phyloP scores from a whole-genome alignment of 2,888 invertebrate genomes.

The Platycheirus albimanus region DNA sequence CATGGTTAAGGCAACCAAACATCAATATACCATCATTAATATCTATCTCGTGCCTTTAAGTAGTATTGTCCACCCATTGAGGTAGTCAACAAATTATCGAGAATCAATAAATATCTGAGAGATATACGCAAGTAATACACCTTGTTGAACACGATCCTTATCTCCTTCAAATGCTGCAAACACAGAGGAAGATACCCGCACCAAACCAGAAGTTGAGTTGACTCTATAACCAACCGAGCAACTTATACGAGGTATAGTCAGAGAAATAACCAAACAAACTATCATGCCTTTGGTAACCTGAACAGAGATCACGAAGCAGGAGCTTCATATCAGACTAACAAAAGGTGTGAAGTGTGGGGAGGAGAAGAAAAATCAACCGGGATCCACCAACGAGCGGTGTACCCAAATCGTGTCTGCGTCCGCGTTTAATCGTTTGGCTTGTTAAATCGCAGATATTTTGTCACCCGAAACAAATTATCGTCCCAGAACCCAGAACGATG shows the following conservation, averaged over 20 bases:
- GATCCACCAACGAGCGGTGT: conserved; percentile 26
- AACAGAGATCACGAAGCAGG: conserved; percentile 22
- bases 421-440: conserved; percentile 73
- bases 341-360: background rate
- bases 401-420: conserved; percentile 70
- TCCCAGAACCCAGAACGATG: conserved; percentile 26
- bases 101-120: conserved; percentile 82
- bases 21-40: conserved; percentile 71
- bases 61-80: conserved; percentile 80
- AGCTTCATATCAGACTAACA: background rate
- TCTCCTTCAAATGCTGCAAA: conserved; percentile 75
- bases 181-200: conserved; percentile 1
- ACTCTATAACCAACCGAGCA: conserved; percentile 30
- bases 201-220: conserved; percentile 62
- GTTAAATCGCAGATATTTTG: conserved; percentile 74
- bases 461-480: conserved; percentile 73
- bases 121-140: conserved; percentile 81
- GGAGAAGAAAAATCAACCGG: conserved; percentile 1
- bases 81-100: conserved; percentile 82
- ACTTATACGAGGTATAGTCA: conserved; percentile 5
- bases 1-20: background rate
- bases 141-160: conserved; percentile 83
- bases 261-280: conserved; percentile 47
- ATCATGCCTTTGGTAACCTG: conserved; percentile 58
- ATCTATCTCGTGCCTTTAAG: conserved; percentile 74